A percentile compares a stretch with the other conserved stretches of the same genome.
phyloP scores from a whole-genome alignment of 2,113 vertebrate species.

The Pelodiscus sinensis region DNA sequence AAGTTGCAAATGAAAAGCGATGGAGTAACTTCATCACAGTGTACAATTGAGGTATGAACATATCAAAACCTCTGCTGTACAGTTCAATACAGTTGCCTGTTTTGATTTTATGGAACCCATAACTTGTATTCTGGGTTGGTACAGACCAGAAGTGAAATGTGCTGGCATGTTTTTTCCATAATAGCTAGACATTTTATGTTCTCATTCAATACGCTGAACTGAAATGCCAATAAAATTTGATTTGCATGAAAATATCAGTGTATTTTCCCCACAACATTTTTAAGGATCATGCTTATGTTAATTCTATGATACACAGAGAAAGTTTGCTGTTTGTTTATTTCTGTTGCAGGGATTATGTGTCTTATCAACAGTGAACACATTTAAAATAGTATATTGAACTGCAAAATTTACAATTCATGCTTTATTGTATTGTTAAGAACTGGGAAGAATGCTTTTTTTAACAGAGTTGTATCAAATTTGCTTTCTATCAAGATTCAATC shows the following conservation, averaged over 20 bases:
- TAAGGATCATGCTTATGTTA: neutral
- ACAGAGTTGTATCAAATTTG: neutral
- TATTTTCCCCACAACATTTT: neutral
- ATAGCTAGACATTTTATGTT: neutral
- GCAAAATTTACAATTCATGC: neutral
- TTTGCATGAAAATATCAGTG: neutral
- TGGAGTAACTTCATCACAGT: neutral
- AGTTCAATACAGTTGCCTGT: neutral
- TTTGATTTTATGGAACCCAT: accelerated
- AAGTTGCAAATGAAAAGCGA: neutral
- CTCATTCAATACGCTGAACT: neutral
- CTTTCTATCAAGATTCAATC: neutral
- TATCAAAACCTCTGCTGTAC: neutral
- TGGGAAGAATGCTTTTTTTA: neutral
- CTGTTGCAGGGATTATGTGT: neutral
- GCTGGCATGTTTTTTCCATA: neutral
- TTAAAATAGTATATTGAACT: neutral
- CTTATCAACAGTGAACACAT: neutral
- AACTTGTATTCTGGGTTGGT: neutral
- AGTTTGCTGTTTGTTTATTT: neutral
- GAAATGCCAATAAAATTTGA: neutral
- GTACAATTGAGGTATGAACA: neutral
- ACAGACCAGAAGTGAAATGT: neutral
- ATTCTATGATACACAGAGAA: neutral
- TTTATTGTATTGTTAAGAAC: neutral